These are phyloP conservation scores for Brachypalpus laphriformis DNA, from an alignment of 2,888 invertebrate genomes.

Conservation along the genomic window DNA sequence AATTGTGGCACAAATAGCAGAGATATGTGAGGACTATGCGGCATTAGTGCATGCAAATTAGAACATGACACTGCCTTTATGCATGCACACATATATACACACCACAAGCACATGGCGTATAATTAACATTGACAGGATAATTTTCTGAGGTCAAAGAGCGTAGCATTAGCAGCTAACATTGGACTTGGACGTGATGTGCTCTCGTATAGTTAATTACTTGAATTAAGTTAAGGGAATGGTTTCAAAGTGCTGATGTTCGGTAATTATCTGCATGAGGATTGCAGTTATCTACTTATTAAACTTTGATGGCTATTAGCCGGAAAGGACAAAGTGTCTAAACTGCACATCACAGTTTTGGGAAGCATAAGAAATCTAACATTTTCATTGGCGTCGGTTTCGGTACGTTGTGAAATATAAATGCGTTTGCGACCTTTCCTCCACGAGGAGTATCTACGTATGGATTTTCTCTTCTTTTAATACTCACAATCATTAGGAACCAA, in stretches of 20 bases:
- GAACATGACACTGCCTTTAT: constrained; percentile 54
- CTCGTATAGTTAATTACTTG: constrained; percentile 16
- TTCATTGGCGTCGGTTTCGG: no score
- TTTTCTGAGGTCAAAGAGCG: constrained; percentile 61
- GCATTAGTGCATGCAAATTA: constrained; percentile 69
- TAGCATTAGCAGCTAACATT: constrained; percentile 31
- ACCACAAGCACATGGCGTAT: constrained; percentile 30
- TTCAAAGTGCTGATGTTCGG: not conserved
- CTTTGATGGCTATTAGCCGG: not conserved
- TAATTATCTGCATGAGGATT: not conserved
- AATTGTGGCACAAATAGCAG: constrained; percentile 10
- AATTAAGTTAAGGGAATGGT: constrained; percentile 10
- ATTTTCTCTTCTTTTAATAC: no score
- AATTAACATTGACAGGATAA: constrained; percentile 66
- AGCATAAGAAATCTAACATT: no score
- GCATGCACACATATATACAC: constrained; percentile 18
- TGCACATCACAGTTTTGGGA: no score
- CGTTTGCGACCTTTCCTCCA: no score
- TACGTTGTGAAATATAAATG: no score
- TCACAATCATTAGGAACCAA: no score
- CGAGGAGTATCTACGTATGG: no score
- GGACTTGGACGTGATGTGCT: constrained; percentile 18
- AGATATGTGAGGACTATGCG: constrained; percentile 28
- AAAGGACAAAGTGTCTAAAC: no score
- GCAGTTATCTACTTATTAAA: not conserved